phyloP scores from a whole-genome alignment of 2,888 invertebrate species.

The Marasmarcha lunaedactyla region DNA sequence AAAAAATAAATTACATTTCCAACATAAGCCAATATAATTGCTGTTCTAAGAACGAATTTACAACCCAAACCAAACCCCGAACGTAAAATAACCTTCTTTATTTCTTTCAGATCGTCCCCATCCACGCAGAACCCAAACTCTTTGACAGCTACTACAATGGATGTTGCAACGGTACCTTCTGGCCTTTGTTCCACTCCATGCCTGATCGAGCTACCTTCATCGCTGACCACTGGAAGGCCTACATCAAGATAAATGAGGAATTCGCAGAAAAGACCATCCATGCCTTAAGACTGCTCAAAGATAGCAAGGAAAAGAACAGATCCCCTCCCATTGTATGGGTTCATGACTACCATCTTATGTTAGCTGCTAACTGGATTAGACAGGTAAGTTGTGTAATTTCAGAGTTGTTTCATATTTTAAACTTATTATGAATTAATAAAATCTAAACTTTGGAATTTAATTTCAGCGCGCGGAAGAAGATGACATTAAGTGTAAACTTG shows the following conservation, averaged over 20 bases:
- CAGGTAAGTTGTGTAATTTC: slow-evolving; percentile 71
- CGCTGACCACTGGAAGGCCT: slow-evolving; percentile 86
- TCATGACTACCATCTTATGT: slow-evolving; percentile 94
- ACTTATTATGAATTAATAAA: too few relatives aligned
- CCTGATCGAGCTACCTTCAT: slow-evolving; percentile 88
- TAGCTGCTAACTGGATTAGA: slow-evolving; percentile 91
- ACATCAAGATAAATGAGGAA: slow-evolving; percentile 82
- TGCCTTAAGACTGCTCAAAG: slow-evolving; percentile 71
- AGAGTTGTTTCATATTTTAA: slow-evolving; percentile 1
- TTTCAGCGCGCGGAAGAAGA: slow-evolving; percentile 81
- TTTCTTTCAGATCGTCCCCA: slow-evolving; percentile 79
- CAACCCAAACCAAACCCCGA: too few relatives aligned
- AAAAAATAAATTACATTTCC: too few relatives aligned
- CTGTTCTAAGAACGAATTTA: too few relatives aligned
- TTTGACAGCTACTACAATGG: slow-evolving; percentile 93
- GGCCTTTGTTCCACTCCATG: slow-evolving; percentile 95
- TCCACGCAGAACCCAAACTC: slow-evolving; percentile 78
- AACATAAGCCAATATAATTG: too few relatives aligned
- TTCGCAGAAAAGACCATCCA: slow-evolving; percentile 85
- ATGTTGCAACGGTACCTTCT: slow-evolving; percentile 91
- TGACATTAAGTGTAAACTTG: slow-evolving; percentile 81
- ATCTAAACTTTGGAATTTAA: too few relatives aligned
- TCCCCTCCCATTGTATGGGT: slow-evolving; percentile 88
- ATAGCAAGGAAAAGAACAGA: slow-evolving; percentile 51
- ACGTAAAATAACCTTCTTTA: background rate